These are phyloP conservation scores for Pinna nobilis DNA, from an alignment of 1,140 invertebrate genomes.

Conservation along the genomic window DNA sequence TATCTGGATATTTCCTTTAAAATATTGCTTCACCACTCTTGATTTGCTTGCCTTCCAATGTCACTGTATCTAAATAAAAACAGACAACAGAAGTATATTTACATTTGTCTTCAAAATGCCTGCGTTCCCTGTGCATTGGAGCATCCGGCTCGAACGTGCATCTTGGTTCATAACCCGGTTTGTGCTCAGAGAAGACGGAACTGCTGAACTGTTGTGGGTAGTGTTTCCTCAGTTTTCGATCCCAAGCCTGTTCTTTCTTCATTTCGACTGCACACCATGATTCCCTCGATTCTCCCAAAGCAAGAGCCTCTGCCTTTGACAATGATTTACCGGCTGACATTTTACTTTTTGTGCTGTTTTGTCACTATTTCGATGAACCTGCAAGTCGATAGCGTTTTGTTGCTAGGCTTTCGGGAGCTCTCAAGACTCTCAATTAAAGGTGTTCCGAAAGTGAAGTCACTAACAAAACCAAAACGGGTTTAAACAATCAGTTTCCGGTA, in stretches of 20 bases:
- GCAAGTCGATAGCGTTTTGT: slow-evolving; percentile 1
- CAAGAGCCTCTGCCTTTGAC: slow-evolving; percentile 43
- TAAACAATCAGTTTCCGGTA: no score
- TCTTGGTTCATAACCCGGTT: slow-evolving; percentile 49
- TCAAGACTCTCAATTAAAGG: no score
- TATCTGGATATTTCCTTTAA: no score
- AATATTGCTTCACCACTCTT: no score
- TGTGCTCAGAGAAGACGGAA: slow-evolving; percentile 49
- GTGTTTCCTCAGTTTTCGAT: slow-evolving; percentile 59
- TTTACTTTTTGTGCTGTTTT: neutral
- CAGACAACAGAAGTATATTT: slow-evolving; percentile 38
- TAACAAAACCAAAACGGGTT: no score
- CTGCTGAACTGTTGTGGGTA: slow-evolving; percentile 54
- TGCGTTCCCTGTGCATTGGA: slow-evolving; percentile 61
- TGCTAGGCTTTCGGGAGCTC: neutral
- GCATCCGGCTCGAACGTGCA: slow-evolving; percentile 59
- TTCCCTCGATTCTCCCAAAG: slow-evolving; percentile 55
- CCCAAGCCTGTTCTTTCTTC: slow-evolving; percentile 68
- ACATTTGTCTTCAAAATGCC: slow-evolving; percentile 61
- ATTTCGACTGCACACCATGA: slow-evolving; percentile 68
- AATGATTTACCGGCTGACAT: slow-evolving; percentile 17
- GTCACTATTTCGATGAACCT: neutral
- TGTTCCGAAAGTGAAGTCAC: no score
- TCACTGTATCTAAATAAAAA: no score
- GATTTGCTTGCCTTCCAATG: no score